Base-by-base conservation (phyloP, 35 echinoderm and acorn worm species). In the Nesometra sesokonis region DNA sequence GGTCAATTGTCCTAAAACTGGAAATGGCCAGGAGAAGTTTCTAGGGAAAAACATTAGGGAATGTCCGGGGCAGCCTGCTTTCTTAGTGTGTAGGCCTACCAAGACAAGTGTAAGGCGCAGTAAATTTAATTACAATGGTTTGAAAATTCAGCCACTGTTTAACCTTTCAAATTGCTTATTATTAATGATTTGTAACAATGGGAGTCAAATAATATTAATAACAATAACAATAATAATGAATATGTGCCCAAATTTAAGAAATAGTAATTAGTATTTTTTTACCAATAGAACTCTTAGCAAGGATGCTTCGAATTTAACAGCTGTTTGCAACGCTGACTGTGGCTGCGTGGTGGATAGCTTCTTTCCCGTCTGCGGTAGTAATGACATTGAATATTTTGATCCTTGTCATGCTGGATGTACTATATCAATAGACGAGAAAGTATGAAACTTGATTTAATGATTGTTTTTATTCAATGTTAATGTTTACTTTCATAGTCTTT, bases 391-490 rank as follows among this genome's bases (percentile, higher is more conserved):
- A 33, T 95, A 87, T 84, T 95, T 95, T 77, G 87, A 84, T 77
- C 89, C 93, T 5, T 94, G 93, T 31, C 83, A 91, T n/a, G 93
- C 93, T 27, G 93, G 93, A 31, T 94, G 93, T 78, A 88, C 39
- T 3, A 11, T 17, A 11, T 77, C 87, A 33, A 88, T 80, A 23
- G 86, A 91, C 30, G 87, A 94, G 77, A 86, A 77, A 29, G 93
- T 94, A 40, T 77, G 86, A 57, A 27, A n/a, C n/a, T 89, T 29
- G 8, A 15, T 15, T 9, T 36, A 34, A 35, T 77, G 17, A 29
- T 33, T 19, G 31, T 36, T 27, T 0, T 80, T n/a, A 79, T 29
- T 11, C 31, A 31, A 76, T 30, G 79, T n/a, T 15, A 36, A 36
- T 31, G 35, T 17, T 36, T 37, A 9, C 40, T 36, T 9, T 23